Conservation (phyloP, 2,113 vertebrate species). For the Sprattus sprattus region DNA sequence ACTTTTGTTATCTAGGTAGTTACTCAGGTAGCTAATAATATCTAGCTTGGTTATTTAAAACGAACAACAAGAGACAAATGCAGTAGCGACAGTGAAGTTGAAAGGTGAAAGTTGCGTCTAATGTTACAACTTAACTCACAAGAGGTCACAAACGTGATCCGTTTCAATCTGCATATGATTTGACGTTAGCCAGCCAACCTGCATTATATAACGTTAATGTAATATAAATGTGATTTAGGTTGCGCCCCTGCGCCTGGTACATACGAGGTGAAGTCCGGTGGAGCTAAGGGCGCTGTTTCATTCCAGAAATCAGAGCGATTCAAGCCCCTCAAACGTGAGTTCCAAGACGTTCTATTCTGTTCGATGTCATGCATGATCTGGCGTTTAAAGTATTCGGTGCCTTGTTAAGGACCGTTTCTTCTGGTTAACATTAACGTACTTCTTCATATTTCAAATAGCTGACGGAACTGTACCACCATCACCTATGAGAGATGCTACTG, state of each 20-base stretch:
- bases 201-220: background rate
- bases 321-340: slow-evolving; percentile 72
- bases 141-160: no score
- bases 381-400: no score
- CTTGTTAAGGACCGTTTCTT: background rate
- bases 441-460: slow-evolving; percentile 28
- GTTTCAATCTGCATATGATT: background rate
- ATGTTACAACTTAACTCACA: no score
- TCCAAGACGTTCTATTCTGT: background rate
- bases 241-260: slow-evolving; percentile 73
- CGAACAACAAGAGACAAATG: no score
- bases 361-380: background rate
- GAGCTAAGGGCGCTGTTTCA: slow-evolving; percentile 70
- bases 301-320: slow-evolving; percentile 79
- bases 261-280: slow-evolving; percentile 72
- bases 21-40: no score
- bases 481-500: slow-evolving; percentile 39
- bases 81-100: no score
- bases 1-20: background rate
- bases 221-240: slow-evolving; percentile 59
- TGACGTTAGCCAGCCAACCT: no score
- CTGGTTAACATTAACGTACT: background rate
- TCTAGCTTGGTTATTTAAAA: no score
- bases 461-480: slow-evolving; percentile 46
- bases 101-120: no score